Evolutionary conservation across 2,888 invertebrate genomes (phyloP).

Genomic region (Uloborus plumipes): DNA sequence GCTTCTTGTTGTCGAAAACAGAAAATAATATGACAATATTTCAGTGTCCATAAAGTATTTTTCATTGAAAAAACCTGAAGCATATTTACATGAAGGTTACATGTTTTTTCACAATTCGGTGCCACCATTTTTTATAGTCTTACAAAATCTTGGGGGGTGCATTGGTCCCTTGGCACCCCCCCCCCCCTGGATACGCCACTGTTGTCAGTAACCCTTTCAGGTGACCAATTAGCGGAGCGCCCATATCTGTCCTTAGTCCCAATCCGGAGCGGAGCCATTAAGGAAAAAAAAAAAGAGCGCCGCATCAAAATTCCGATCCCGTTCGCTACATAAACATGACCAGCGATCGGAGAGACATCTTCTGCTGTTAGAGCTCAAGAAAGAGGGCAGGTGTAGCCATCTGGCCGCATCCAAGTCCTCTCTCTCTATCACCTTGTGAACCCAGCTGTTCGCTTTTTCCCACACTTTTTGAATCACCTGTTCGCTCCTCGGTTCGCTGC

Average conservation of each 20-base stretch:
- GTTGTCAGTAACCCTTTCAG: no score
- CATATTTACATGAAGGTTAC: no score
- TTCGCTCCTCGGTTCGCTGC: constrained; percentile 36
- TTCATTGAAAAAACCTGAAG: no score
- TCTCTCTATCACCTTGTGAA: constrained; percentile 57
- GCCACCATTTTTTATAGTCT: no score
- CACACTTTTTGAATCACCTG: constrained; percentile 60
- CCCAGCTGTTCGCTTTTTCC: constrained; percentile 63
- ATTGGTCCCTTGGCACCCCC: no score
- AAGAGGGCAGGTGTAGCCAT: constrained; percentile 45
- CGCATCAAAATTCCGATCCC: constrained; percentile 54
- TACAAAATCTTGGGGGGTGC: no score
- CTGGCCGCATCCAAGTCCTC: constrained; percentile 16
- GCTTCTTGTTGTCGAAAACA: no score
- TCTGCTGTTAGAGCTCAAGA: constrained; percentile 27
- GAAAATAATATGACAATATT: no score
- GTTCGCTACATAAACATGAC: constrained; percentile 24
- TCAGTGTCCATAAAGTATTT: no score
- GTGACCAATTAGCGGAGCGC: constrained; percentile 2
- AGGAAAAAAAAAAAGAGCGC: neutral
- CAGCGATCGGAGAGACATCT: constrained; percentile 26
- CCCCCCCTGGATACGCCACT: no score
- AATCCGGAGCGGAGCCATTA: neutral
- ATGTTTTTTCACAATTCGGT: no score
- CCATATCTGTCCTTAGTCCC: neutral